Evolutionary conservation across 2,888 invertebrate species (phyloP), one percentile per base, ranked within the genome.

Genomic region (Noctua fimbriata): DNA sequence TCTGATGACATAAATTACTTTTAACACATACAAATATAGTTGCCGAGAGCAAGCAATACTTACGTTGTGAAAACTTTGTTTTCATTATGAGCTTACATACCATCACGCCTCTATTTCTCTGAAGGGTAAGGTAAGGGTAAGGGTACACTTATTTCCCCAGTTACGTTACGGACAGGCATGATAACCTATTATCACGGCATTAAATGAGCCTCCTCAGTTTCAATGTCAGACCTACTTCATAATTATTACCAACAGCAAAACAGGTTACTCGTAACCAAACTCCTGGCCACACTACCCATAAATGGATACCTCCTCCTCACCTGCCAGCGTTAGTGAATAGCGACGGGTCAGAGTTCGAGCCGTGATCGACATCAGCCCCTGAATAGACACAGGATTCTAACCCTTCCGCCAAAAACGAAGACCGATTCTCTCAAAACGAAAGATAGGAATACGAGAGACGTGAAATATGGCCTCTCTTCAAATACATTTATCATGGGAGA

Each of bases 301-400:
- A 89, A 92, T 90, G 90, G 90, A 90, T 92, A 88, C 89, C 91
- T 85, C 88, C 87, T 85, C 79, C 90, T 90, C 89, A 92, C 89
- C 89, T 90, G 90, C 88, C 87, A 86, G 82, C 75, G 84, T 88
- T 86, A 91, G 87, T 89, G 91, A 91, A 92, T 92, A 91, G 89
- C 83, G 81, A 79, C 81, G 88, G 87, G 89, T 82, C 87, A 81
- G 77, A 86, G 81, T 83, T 88, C 86, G 71, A 85, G 60, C 85
- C 79, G 83, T 89, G 92, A 92, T 91, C 89, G 90, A 91, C 89
- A 91, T 92, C 89, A 90, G 66, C 82, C 87, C 74, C 69, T 89
- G 88, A 90, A 90, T 91, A 84, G 84, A 78, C 78, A 88, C 86
- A 85, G 85, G 76, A 89, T 84, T 89, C 86, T 85, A 88, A 89